These are phyloP conservation scores for Ooceraea biroi DNA, from an alignment of 1,140 invertebrate species.

Conservation along the genomic window DNA sequence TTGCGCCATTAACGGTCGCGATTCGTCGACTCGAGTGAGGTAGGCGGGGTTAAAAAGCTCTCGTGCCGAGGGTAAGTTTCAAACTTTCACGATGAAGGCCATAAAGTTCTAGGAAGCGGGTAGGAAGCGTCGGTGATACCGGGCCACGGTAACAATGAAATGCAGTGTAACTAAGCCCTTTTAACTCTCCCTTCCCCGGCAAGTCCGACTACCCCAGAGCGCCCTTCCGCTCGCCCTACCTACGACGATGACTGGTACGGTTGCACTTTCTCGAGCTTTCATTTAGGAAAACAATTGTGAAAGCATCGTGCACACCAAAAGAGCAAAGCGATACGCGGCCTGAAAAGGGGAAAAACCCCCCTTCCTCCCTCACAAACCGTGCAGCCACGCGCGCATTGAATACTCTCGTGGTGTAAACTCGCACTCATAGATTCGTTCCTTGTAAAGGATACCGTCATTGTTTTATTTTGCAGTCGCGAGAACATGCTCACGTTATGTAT, in stretches of 20 bases:
- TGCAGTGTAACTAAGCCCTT: slow-evolving; percentile 69
- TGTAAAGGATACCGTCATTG: slow-evolving; percentile 57
- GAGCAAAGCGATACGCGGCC: slow-evolving; percentile 48
- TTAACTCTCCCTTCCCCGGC: slow-evolving; percentile 31
- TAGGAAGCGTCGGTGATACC: slow-evolving; percentile 52
- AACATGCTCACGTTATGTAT: slow-evolving; percentile 55
- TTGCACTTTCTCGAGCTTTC: slow-evolving; percentile 68
- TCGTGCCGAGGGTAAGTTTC: slow-evolving; percentile 64
- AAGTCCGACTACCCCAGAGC: slow-evolving; percentile 32
- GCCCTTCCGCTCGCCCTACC: slow-evolving; percentile 12
- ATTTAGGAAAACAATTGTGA: slow-evolving; percentile 75
- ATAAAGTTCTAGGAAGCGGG: slow-evolving; percentile 59
- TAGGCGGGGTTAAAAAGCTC: slow-evolving; percentile 64
- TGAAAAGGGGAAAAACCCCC: slow-evolving; percentile 32
- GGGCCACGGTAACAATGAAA: slow-evolving; percentile 70
- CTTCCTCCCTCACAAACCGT: not conserved
- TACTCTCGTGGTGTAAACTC: slow-evolving; percentile 42
- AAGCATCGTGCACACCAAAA: slow-evolving; percentile 59
- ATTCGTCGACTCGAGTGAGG: slow-evolving; percentile 50
- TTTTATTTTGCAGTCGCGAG: slow-evolving; percentile 44
- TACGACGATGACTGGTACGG: slow-evolving; percentile 32
- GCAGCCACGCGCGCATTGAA: slow-evolving; percentile 31
- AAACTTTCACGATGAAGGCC: slow-evolving; percentile 64
- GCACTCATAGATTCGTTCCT: slow-evolving; percentile 59
- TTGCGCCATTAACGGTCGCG: slow-evolving; percentile 45